Base-by-base conservation (phyloP, 1,140 invertebrate species). In the Sinonovacula constricta region DNA sequence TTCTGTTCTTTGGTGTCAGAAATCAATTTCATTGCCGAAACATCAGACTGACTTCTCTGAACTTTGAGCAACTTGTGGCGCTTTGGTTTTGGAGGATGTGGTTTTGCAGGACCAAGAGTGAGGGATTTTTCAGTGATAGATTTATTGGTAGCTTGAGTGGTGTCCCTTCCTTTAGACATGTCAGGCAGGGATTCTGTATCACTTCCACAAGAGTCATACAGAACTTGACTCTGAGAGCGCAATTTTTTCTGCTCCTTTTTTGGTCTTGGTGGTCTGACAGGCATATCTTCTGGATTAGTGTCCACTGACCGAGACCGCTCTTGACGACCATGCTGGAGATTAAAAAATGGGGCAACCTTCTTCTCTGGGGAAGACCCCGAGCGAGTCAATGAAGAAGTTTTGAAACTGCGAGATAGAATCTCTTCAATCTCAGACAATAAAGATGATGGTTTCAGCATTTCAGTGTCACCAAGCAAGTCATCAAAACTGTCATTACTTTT, bases 391-490 rank as follows among this genome's bases (percentile, higher is more conserved):
- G 59, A 78, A 33, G 66, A 62, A 69, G 69, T 65, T 63, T 78
- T 70, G 45, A 34, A 78, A 60, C 75, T 78, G 14, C 75, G 34
- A 33, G 75, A 63, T 36, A 78, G 57, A 78, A 78, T 78, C 31
- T 69, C 75, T 63, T 78, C 75, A 53, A 78, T 78, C 54, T 78
- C 75, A 78, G 69, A 69, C n/a, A 78, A 34, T 26, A 78, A 63
- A 22, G 75, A 78, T 28, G 75, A 31, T 62, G 75, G 57, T 30
- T 78, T 66, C n/a, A 76, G 63, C 53, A 76, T 30, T 34, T 36
- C 28, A 51, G 60, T 78, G 36, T 78, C 75, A 34, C 53, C 66
- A 18, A 78, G 36, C 24, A 71, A 33, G n/a, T 70, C 45, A 31
- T 78, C 66, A 34, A 63, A 63, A 54, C 54, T 60, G 14, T 39